phyloP scores from a whole-genome alignment of 2,113 vertebrate species.

The Acanthisitta chloris region DNA sequence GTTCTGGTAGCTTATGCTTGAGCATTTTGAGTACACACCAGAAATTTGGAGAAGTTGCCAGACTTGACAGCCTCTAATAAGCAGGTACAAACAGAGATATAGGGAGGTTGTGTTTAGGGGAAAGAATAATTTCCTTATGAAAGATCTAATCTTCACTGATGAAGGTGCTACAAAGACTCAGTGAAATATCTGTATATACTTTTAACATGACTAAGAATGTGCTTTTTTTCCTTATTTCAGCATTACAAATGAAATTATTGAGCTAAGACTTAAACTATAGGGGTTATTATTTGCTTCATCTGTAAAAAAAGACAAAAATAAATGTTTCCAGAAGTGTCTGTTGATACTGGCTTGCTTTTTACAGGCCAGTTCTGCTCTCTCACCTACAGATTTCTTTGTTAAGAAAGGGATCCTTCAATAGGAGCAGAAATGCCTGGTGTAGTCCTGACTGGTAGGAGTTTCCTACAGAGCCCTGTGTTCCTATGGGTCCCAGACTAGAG shows the following conservation, averaged over 20 bases:
- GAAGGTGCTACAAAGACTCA: neutral
- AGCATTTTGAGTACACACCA: too few relatives aligned
- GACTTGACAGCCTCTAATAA: too few relatives aligned
- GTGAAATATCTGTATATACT: too few relatives aligned
- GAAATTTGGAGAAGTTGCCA: too few relatives aligned
- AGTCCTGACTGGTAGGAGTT: neutral
- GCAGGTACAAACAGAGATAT: too few relatives aligned
- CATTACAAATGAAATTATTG: neutral
- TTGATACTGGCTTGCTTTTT: neutral
- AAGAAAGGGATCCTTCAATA: too few relatives aligned
- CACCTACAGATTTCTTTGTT: neutral
- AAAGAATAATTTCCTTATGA: too few relatives aligned
- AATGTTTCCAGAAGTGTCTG: neutral
- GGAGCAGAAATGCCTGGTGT: neutral
- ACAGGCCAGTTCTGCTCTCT: neutral
- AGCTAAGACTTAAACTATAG: neutral
- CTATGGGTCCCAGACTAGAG: neutral
- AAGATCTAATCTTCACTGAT: neutral
- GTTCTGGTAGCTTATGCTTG: too few relatives aligned
- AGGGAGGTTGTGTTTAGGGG: too few relatives aligned
- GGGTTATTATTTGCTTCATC: neutral
- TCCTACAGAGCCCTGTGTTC: neutral
- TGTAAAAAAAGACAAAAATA: neutral
- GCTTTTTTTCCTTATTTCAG: neutral
- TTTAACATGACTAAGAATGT: neutral